A percentile compares a stretch with the other conserved stretches of the same genome.
phyloP scores from a whole-genome alignment of 1,140 invertebrate genomes.

The Hestina assimilis region DNA sequence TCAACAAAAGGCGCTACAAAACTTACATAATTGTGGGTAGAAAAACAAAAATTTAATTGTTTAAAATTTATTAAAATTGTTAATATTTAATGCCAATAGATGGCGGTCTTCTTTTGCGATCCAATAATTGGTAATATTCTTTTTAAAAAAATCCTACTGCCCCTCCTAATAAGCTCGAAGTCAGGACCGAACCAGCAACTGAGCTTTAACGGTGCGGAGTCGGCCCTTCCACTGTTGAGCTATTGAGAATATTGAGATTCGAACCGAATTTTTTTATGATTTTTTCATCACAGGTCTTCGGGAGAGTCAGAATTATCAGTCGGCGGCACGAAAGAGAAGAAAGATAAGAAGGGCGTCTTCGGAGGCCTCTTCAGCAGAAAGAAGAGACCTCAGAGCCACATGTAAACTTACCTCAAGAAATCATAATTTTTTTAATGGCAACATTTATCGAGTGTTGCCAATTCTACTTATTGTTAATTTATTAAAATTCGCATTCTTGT shows the following conservation, averaged over 20 bases:
- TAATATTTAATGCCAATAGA: too few species aligned
- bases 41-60: neutral
- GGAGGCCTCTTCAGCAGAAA: conserved; percentile 71
- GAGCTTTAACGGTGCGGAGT: too few species aligned
- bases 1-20: too few species aligned
- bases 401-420: conserved; percentile 35
- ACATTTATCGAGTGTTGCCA: conserved; percentile 9
- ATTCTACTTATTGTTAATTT: conserved; percentile 2
- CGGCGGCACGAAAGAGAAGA: conserved; percentile 67
- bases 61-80: too few species aligned
- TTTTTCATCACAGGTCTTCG: conserved; percentile 49
- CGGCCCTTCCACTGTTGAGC: too few species aligned
- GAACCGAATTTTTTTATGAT: neutral
- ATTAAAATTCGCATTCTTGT: conserved; percentile 21
- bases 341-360: conserved; percentile 74
- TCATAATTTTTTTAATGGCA: conserved; percentile 4
- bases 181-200: too few species aligned
- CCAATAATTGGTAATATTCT: too few species aligned
- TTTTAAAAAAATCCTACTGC: too few species aligned
- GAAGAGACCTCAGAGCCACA: conserved; percentile 72
- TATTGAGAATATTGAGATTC: too few species aligned
- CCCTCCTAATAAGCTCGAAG: too few species aligned
- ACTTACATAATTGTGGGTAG: too few species aligned
- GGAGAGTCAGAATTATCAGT: conserved; percentile 67
- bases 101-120: too few species aligned